These are phyloP conservation scores for Lordiphosa andalusiaca DNA, from an alignment of 2,888 invertebrate species.

Conservation along the genomic window DNA sequence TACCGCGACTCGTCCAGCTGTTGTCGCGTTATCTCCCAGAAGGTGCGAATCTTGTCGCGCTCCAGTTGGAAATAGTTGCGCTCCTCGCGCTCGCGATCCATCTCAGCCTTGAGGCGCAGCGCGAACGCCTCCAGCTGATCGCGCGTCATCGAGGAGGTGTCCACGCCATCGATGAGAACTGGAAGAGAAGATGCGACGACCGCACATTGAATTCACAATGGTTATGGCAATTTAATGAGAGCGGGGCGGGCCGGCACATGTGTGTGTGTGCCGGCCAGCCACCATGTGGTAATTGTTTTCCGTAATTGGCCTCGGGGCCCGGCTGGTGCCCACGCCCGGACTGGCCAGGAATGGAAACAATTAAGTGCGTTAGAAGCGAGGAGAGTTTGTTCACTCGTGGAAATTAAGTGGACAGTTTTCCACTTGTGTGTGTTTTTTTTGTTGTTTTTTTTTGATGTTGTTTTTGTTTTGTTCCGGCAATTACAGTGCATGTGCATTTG, in stretches of 20 bases:
- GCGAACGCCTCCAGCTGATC: slow-evolving; percentile 96
- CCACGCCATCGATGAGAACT: slow-evolving; percentile 92
- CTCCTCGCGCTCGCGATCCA: slow-evolving; percentile 96
- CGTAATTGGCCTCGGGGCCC: slow-evolving; percentile 72
- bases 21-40: slow-evolving; percentile 96
- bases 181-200: slow-evolving; percentile 1
- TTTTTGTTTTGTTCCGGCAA: slow-evolving; percentile 35
- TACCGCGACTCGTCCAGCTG: slow-evolving; percentile 89
- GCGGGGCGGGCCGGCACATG: slow-evolving; percentile 52
- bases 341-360: slow-evolving; percentile 50
- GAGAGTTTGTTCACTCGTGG: slow-evolving; percentile 51
- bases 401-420: slow-evolving; percentile 68
- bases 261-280: slow-evolving; percentile 38
- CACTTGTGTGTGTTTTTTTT: too few relatives aligned
- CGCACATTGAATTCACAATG: slow-evolving; percentile 4
- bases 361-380: slow-evolving; percentile 65
- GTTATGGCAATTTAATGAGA: slow-evolving; percentile 62
- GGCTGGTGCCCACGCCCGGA: slow-evolving; percentile 51
- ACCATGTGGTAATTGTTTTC: slow-evolving; percentile 70
- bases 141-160: slow-evolving; percentile 94
- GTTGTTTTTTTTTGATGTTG: slow-evolving; percentile 8
- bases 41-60: slow-evolving; percentile 94
- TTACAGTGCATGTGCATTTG: slow-evolving; percentile 48
- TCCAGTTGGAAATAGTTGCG: slow-evolving; percentile 97
- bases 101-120: slow-evolving; percentile 91